Percentiles rank a stretch among this genome's conserved stretches.
These are phyloP conservation scores for Agriopis marginaria DNA, from an alignment of 2,888 invertebrate species.

Conservation along the genomic window DNA sequence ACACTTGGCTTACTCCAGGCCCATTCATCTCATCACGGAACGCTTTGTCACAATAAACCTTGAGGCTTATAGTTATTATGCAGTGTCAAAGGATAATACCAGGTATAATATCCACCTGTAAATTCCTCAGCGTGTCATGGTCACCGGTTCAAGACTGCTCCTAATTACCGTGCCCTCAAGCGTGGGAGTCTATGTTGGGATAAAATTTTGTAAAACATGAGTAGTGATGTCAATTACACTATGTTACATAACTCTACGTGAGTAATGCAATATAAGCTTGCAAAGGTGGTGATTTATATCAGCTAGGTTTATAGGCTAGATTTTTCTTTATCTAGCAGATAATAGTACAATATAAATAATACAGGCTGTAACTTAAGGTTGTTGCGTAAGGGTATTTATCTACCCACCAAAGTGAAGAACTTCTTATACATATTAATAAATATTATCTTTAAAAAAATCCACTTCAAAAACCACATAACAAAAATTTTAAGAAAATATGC, in stretches of 20 bases:
- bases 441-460: no score
- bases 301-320: background rate
- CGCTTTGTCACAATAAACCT: background rate
- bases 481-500: no score
- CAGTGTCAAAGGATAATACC: slow-evolving; percentile 27
- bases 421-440: no score
- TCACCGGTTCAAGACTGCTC: slow-evolving; percentile 31
- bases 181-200: slow-evolving; percentile 19
- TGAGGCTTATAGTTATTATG: slow-evolving; percentile 3
- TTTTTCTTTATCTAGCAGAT: background rate
- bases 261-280: slow-evolving; percentile 23
- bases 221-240: slow-evolving; percentile 28
- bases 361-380: no score
- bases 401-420: no score
- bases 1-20: no score
- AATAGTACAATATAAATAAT: no score
- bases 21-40: no score
- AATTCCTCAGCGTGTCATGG: slow-evolving; percentile 33
- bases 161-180: slow-evolving; percentile 22
- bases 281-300: slow-evolving; percentile 16
- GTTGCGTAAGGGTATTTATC: no score
- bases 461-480: no score
- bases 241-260: slow-evolving; percentile 21
- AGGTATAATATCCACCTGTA: slow-evolving; percentile 16
- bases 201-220: slow-evolving; percentile 28